Evolutionary conservation across 2,113 vertebrate genomes (phyloP).

Genomic region (Mirounga angustirostris): DNA sequence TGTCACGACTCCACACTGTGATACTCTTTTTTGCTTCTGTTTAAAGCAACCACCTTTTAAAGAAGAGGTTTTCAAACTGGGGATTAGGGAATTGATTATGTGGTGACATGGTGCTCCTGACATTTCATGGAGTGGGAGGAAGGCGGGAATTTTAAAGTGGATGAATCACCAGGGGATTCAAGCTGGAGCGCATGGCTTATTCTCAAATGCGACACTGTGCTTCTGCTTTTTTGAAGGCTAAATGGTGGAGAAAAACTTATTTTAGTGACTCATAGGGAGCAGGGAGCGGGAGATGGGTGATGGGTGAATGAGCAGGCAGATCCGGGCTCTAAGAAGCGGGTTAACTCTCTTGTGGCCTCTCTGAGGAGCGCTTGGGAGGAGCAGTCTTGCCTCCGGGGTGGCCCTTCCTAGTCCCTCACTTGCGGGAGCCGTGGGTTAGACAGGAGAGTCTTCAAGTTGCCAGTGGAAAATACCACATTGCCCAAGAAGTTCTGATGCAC

Average conservation of each 20-base stretch:
- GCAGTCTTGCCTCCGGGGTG: neutral
- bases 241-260: neutral
- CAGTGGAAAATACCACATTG: neutral
- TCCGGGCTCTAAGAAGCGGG: neutral
- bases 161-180: neutral
- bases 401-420: no score
- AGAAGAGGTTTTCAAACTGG: conserved; percentile 28
- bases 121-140: conserved; percentile 32
- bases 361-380: rapidly evolving
- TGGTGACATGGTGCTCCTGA: neutral
- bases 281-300: neutral
- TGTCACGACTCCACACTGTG: neutral
- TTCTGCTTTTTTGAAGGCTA: neutral
- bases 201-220: rapidly evolving
- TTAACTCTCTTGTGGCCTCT: neutral
- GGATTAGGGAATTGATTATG: neutral
- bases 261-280: neutral
- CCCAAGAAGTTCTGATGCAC: neutral
- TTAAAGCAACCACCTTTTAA: conserved; percentile 50
- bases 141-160: conserved; percentile 63
- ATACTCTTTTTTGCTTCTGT: neutral
- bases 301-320: rapidly evolving
- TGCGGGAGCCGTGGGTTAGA: neutral
- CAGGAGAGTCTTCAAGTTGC: neutral
- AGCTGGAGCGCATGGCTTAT: neutral